A percentile compares a stretch with the other conserved stretches of the same genome.
Conservation (phyloP, 2,888 invertebrate genomes). For the Agonum fuliginosum region DNA sequence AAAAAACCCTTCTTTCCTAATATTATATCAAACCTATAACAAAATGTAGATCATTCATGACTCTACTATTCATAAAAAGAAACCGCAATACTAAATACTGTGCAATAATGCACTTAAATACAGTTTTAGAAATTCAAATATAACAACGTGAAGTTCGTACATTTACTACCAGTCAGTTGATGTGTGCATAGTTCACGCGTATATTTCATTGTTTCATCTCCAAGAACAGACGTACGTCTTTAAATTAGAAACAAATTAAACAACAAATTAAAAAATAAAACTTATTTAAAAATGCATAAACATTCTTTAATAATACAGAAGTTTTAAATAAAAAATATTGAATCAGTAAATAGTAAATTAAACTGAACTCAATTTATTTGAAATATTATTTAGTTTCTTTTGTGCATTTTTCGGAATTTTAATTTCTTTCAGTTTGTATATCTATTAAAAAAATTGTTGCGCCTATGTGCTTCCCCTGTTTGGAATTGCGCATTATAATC, state of each 20-base stretch:
- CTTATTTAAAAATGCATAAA: neutral
- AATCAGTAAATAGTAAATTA: too few species aligned
- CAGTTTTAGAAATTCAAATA: neutral
- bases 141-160: neutral
- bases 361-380: too few species aligned
- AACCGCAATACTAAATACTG: too few species aligned
- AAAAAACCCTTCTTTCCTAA: constrained; percentile 20
- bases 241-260: neutral
- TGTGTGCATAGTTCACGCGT: neutral
- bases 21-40: too few species aligned
- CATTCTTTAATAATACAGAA: neutral
- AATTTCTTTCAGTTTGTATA: neutral
- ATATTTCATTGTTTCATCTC: neutral
- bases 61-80: too few species aligned
- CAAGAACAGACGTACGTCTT: neutral
- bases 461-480: neutral
- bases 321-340: too few species aligned
- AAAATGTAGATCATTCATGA: too few species aligned
- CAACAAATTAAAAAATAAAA: neutral
- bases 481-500: too few species aligned
- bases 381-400: too few species aligned
- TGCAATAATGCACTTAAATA: neutral
- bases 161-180: constrained; percentile 20
- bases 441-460: neutral
- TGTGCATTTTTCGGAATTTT: too few species aligned